A percentile compares a stretch with the other conserved stretches of the same genome.
phyloP scores from a whole-genome alignment of 37 sponge, comb jelly and placozoan genomes.

The Hormiphora californensis region DNA sequence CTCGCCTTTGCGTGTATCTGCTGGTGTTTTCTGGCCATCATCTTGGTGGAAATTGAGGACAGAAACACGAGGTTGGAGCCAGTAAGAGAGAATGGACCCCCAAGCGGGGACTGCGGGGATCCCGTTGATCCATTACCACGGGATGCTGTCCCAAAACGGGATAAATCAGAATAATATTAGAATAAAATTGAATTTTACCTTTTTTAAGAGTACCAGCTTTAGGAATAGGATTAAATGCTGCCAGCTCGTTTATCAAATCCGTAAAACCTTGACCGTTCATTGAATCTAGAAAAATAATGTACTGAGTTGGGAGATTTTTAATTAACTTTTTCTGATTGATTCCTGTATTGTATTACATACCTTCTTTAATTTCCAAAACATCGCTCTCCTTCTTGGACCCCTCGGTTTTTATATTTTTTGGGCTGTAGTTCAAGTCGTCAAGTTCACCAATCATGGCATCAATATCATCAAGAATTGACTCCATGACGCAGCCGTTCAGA shows the following conservation, averaged over 20 bases:
- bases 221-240: slow-evolving; percentile 36
- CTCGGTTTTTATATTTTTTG: neutral
- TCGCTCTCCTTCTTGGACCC: neutral
- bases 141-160: neutral
- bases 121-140: neutral
- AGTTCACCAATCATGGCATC: slow-evolving; percentile 53
- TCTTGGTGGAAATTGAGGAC: neutral
- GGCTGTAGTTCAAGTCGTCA: slow-evolving; percentile 13
- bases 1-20: neutral
- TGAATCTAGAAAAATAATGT: neutral
- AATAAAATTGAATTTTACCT: slow-evolving; percentile 3
- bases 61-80: neutral
- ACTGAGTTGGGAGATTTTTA: too few species aligned
- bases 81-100: neutral
- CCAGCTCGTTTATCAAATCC: slow-evolving; percentile 30
- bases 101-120: neutral
- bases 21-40: neutral
- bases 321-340: neutral
- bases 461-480: slow-evolving; percentile 51
- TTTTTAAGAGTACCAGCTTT: neutral
- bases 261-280: slow-evolving; percentile 32
- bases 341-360: neutral
- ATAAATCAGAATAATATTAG: neutral
- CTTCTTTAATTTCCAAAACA: slow-evolving; percentile 11
- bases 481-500: too few species aligned